Evolutionary conservation across 2,113 vertebrate species (phyloP).

Genomic region (Vulpes vulpes): DNA sequence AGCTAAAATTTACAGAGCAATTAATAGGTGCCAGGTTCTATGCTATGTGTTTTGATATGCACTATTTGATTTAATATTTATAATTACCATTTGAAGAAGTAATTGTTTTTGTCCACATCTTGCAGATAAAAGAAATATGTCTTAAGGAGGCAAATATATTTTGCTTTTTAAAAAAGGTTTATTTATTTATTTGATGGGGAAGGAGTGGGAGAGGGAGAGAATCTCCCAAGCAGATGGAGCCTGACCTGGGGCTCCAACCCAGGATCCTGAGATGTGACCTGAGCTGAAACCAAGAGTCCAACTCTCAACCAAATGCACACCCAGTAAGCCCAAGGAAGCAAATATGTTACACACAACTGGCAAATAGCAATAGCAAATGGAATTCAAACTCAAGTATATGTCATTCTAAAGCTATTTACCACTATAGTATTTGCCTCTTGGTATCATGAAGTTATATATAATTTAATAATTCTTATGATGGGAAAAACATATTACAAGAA

Average conservation of each 20-base stretch:
- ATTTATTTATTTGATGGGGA: background rate
- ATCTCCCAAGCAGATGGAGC: background rate
- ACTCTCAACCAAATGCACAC: background rate
- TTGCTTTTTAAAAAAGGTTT: background rate
- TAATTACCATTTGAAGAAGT: background rate
- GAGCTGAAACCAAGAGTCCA: background rate
- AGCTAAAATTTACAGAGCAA: background rate
- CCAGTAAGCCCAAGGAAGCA: background rate
- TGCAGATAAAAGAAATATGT: background rate
- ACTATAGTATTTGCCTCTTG: background rate
- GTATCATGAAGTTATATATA: background rate
- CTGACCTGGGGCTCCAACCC: background rate
- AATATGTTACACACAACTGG: background rate
- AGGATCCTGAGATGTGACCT: background rate
- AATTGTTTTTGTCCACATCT: background rate
- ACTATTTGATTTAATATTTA: background rate
- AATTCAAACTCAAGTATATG: background rate
- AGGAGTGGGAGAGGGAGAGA: background rate
- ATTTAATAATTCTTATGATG: slow-evolving; percentile 5
- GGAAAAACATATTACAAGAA: background rate
- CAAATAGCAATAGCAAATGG: background rate
- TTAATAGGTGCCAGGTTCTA: background rate
- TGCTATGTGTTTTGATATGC: background rate
- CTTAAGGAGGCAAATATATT: background rate
- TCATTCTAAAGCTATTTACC: background rate